These are phyloP conservation scores for Podarcis lilfordi DNA, from an alignment of 2,797 vertebrate genomes.

Conservation along the genomic window DNA sequence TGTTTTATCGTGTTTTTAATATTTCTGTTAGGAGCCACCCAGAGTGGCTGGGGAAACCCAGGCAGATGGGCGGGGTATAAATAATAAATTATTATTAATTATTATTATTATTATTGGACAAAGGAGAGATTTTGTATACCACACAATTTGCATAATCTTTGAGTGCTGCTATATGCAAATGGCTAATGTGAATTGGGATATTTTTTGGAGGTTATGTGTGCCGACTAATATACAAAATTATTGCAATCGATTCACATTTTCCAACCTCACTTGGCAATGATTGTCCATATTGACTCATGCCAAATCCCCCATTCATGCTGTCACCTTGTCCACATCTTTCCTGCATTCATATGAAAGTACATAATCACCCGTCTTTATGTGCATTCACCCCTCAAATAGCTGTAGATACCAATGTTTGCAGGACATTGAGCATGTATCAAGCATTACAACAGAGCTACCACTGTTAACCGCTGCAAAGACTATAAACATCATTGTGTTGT, in stretches of 20 bases:
- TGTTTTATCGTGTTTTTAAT: too few relatives aligned
- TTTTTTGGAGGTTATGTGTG: background rate
- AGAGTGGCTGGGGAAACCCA: too few relatives aligned
- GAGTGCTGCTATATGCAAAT: background rate
- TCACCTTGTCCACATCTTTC: background rate
- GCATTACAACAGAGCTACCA: background rate
- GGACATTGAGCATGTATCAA: conserved; percentile 15
- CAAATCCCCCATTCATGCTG: background rate
- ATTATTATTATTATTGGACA: too few relatives aligned
- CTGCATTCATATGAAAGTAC: background rate
- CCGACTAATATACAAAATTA: background rate
- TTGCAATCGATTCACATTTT: background rate
- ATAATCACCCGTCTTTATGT: background rate
- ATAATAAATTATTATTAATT: too few relatives aligned
- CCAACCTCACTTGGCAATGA: background rate
- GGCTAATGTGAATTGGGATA: background rate
- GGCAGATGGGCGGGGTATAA: too few relatives aligned
- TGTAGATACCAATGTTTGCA: background rate
- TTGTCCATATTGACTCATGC: background rate
- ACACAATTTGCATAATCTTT: background rate
- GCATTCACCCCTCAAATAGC: background rate
- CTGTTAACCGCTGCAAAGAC: conserved; percentile 11
- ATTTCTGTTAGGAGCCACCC: too few relatives aligned
- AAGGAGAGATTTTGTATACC: background rate
- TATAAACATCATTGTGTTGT: background rate